These are phyloP conservation scores for Dolichopus griseipennis DNA, from an alignment of 2,888 invertebrate species.

Conservation along the genomic window DNA sequence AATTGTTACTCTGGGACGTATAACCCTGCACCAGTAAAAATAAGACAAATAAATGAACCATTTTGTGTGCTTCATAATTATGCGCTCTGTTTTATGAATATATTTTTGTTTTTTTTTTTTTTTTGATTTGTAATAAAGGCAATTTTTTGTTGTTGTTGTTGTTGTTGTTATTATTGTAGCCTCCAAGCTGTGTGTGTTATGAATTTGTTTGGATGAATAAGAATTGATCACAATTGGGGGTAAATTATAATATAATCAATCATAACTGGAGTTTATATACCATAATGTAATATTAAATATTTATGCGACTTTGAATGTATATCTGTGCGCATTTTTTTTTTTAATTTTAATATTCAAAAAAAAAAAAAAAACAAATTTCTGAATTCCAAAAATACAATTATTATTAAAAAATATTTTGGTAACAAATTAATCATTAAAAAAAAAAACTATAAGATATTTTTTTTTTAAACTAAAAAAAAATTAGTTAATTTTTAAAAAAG, in stretches of 20 bases:
- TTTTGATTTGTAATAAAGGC: not conserved
- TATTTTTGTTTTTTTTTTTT: not conserved
- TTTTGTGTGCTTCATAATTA: not conserved
- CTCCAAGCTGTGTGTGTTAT: conserved; percentile 4
- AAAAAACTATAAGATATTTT: too few relatives aligned
- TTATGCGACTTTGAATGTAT: not conserved
- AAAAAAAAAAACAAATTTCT: too few relatives aligned
- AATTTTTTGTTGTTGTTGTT: not conserved
- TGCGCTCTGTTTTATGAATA: not conserved
- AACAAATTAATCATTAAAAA: not conserved
- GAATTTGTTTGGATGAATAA: conserved; percentile 6
- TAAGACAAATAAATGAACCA: not conserved
- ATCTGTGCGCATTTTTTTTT: not conserved
- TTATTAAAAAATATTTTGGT: not conserved
- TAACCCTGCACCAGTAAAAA: too few relatives aligned
- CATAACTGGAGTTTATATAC: not conserved
- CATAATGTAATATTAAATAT: too few relatives aligned
- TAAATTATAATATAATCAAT: conserved; percentile 4
- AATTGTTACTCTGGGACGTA: too few relatives aligned
- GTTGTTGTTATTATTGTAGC: not conserved
- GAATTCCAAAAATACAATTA: not conserved
- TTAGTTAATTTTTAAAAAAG: not conserved
- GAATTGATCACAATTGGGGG: conserved; percentile 1
- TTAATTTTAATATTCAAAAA: not conserved
- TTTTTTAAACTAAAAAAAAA: too few relatives aligned